Conservation (phyloP, 2,113 vertebrate species). For the Thinocorus orbignyianus region DNA sequence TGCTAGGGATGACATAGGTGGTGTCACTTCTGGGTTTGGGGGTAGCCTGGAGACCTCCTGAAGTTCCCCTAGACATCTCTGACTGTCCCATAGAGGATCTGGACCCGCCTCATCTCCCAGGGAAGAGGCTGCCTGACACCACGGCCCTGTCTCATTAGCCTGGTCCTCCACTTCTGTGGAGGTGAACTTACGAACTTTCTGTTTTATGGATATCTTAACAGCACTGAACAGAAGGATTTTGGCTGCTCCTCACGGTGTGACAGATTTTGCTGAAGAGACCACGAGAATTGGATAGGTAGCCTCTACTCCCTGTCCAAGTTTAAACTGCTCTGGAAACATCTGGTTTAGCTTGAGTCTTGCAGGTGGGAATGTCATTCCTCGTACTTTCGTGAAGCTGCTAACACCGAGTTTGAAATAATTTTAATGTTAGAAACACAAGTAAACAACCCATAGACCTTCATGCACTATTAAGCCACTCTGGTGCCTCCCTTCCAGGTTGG, state of each 20-base stretch:
- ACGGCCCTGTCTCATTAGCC: not conserved
- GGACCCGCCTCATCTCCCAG: not conserved
- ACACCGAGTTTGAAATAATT: not conserved
- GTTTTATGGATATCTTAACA: not conserved
- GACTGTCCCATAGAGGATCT: not conserved
- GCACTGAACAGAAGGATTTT: not conserved
- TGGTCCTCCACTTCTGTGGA: not conserved
- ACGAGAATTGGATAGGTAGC: not conserved
- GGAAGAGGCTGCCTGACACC: not conserved
- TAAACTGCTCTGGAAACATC: not conserved
- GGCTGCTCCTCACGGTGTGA: not conserved
- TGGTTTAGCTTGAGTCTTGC: slow-evolving; percentile 5
- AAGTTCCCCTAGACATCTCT: not conserved
- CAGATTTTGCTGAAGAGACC: not conserved
- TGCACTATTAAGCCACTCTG: not conserved
- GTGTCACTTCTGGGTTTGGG: not conserved
- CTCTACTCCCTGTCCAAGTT: not conserved
- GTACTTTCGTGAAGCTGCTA: not conserved
- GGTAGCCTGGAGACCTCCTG: not conserved
- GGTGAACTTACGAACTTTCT: not conserved
- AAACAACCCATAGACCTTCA: not conserved
- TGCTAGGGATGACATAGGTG: not conserved
- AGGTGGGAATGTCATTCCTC: slow-evolving; percentile 6
- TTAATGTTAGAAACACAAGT: not conserved
- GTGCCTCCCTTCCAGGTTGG: not conserved